phyloP scores from a whole-genome alignment of 2,113 vertebrate genomes.

The Myotis davidii region DNA sequence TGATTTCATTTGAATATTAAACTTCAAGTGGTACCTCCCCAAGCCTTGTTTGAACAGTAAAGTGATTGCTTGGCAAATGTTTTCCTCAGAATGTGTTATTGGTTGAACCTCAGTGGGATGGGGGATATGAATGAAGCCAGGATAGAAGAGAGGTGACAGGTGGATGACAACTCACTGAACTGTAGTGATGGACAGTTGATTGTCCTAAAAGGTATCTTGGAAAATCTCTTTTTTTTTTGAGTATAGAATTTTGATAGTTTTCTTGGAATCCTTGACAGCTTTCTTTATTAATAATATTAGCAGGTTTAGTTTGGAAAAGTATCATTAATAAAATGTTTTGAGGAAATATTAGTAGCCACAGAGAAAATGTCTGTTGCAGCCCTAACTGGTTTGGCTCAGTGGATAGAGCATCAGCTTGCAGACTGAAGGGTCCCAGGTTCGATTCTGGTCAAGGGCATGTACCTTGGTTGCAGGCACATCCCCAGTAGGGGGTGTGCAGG shows the following conservation, averaged over 20 bases:
- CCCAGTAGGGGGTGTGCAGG: no score
- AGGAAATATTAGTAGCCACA: not conserved
- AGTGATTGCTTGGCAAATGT: slow-evolving; percentile 11
- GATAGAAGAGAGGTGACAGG: not conserved
- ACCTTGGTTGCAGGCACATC: no score
- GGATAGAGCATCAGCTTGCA: no score
- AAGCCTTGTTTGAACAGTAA: slow-evolving; percentile 58
- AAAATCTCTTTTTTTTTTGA: not conserved
- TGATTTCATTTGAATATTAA: slow-evolving; percentile 50
- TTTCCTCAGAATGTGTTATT: not conserved
- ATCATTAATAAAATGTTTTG: not conserved
- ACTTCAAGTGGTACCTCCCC: not conserved
- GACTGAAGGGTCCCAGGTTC: no score
- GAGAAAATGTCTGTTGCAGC: not conserved
- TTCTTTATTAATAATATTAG: not conserved
- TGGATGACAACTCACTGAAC: not conserved
- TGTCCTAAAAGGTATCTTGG: not conserved
- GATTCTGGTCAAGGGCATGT: no score
- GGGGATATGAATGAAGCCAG: not conserved
- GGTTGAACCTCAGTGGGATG: not conserved
- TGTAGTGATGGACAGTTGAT: not conserved
- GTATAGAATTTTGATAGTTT: not conserved
- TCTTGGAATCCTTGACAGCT: not conserved
- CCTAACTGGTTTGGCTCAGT: no score
- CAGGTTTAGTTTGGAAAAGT: not conserved